These are phyloP conservation scores for Pocillopora verrucosa DNA, from an alignment of 64 coral and sea anemone genomes.

Conservation along the genomic window DNA sequence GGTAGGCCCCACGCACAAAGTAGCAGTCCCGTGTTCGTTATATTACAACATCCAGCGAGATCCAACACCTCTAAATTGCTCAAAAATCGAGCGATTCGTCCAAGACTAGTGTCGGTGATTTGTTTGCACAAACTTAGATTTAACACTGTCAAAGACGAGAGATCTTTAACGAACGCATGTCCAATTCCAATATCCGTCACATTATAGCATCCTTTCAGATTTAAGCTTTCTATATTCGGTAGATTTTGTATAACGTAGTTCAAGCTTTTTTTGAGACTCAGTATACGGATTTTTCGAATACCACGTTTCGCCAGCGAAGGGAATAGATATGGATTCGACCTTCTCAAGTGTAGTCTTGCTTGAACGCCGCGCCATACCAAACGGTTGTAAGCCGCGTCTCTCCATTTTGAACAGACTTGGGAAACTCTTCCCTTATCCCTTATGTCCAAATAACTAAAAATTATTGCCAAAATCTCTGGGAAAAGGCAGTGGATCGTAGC, in stretches of 20 bases:
- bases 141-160: conserved; percentile 97
- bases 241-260: conserved; percentile 95
- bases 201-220: conserved; percentile 99
- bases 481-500: conserved; percentile 93
- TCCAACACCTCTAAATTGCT: conserved; percentile 90
- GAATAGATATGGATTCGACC: conserved; percentile 98
- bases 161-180: conserved; percentile 92
- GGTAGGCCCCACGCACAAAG: conserved; percentile 88
- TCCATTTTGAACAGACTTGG: conserved; percentile 95
- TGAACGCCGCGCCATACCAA: conserved; percentile 94
- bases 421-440: conserved; percentile 96
- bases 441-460: conserved; percentile 96
- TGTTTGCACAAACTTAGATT: conserved; percentile 99
- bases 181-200: conserved; percentile 97
- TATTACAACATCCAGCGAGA: conserved; percentile 99
- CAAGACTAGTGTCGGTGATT: conserved; percentile 96
- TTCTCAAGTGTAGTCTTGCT: conserved; percentile 95
- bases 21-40: conserved; percentile 88
- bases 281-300: conserved; percentile 98
- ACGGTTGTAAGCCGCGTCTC: conserved; percentile 86
- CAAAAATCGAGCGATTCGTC: conserved; percentile 84
- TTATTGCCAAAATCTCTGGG: conserved; percentile 97
- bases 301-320: conserved; percentile 97
- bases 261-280: conserved; percentile 94
- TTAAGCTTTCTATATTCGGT: conserved; percentile 88